Conservation (phyloP, 2,888 invertebrate species). For the Saturnia pavonia region DNA sequence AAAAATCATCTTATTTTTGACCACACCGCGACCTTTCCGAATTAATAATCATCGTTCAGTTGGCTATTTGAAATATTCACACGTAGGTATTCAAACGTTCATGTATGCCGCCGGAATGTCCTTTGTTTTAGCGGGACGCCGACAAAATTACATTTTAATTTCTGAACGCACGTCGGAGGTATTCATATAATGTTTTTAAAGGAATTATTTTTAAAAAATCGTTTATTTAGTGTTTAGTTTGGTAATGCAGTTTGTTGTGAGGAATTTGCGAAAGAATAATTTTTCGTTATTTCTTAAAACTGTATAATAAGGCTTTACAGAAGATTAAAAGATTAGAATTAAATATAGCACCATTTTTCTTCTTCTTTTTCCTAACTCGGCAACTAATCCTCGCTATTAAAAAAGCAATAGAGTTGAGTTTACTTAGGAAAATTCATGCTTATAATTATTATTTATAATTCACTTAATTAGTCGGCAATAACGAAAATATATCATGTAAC, state of each 20-base stretch:
- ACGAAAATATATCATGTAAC: too few species aligned
- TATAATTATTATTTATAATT: too few species aligned
- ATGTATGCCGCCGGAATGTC: neutral
- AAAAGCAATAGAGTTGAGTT: too few species aligned
- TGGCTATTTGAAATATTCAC: conserved; percentile 25
- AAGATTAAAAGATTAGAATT: too few species aligned
- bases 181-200: neutral
- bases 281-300: too few species aligned
- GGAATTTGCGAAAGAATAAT: neutral
- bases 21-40: conserved; percentile 4
- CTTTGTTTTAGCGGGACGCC: conserved; percentile 9
- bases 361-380: too few species aligned
- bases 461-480: too few species aligned
- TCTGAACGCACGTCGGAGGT: neutral
- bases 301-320: too few species aligned
- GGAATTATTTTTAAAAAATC: neutral
- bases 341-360: too few species aligned
- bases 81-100: neutral
- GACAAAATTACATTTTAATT: neutral
- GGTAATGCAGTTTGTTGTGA: neutral
- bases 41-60: conserved; percentile 24
- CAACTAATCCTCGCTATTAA: too few species aligned
- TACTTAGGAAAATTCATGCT: too few species aligned
- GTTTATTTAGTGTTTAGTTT: neutral
- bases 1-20: conserved; percentile 27